These are phyloP conservation scores for Peromyscus leucopus DNA, from an alignment of 2,113 vertebrate species.

Conservation along the genomic window DNA sequence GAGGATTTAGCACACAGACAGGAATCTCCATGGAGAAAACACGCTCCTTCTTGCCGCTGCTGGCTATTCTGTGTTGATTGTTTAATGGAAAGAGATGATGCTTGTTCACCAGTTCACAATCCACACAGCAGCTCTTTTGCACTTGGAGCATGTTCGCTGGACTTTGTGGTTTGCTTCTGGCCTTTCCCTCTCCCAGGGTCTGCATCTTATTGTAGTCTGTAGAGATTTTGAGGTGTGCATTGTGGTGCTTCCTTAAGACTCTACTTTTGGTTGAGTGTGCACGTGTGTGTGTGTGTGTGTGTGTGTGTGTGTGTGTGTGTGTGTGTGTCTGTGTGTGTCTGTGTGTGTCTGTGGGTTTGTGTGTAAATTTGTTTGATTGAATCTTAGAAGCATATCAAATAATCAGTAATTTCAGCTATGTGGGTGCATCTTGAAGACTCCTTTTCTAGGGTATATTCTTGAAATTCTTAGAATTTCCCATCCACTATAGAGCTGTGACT, in stretches of 20 bases:
- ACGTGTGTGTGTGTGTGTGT: background rate
- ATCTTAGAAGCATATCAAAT: background rate
- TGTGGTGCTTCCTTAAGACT: constrained; percentile 15
- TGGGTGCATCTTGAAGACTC: background rate
- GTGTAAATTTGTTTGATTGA: background rate
- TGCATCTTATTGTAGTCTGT: background rate
- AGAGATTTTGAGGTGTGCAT: background rate
- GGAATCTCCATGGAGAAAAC: constrained; percentile 46
- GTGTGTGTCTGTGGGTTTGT: background rate
- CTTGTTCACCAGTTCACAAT: background rate
- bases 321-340: background rate
- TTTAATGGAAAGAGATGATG: constrained; percentile 36
- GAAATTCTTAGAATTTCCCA: constrained; percentile 43
- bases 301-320: background rate
- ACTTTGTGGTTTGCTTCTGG: background rate
- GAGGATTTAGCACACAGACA: constrained; percentile 8
- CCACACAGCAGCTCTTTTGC: background rate
- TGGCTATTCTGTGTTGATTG: constrained; percentile 25
- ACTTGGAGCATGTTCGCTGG: background rate
- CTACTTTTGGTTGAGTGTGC: background rate
- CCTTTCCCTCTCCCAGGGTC: background rate
- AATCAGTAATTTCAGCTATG: constrained; percentile 34
- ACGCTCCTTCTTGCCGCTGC: background rate
- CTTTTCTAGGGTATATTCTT: background rate
- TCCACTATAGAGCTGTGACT: background rate